Conservation (phyloP, 37 sponge, comb jelly and placozoan species). For the Tethya wilhelma region DNA sequence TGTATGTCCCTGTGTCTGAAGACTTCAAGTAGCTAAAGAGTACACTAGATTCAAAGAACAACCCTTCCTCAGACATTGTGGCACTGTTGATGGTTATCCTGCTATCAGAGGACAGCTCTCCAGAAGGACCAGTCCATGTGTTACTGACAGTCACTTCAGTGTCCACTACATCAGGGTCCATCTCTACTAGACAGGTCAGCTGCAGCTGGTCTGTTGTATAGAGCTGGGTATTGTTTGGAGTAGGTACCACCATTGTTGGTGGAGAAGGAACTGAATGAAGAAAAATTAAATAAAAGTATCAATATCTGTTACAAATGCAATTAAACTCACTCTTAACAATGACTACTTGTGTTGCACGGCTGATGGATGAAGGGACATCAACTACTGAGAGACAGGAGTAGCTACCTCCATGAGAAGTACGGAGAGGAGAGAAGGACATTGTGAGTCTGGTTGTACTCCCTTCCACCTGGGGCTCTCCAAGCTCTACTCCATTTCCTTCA, state of each 20-base stretch:
- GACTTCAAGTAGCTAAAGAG: not conserved
- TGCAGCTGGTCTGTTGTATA: constrained; percentile 1
- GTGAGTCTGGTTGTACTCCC: not conserved
- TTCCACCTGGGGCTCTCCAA: not conserved
- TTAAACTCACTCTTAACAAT: constrained; percentile 8
- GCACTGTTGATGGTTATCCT: not conserved
- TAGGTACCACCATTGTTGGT: not conserved
- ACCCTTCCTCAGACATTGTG: not conserved
- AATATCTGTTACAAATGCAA: not conserved
- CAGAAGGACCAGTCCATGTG: constrained; percentile 10
- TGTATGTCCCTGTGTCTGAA: constrained; percentile 14
- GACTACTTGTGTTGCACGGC: not conserved
- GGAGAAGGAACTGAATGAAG: constrained; percentile 11
- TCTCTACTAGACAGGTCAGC: constrained; percentile 12
- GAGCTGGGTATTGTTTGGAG: not conserved
- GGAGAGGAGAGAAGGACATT: not conserved
- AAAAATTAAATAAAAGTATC: not conserved
- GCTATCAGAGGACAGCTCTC: not conserved
- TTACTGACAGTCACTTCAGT: constrained; percentile 1
- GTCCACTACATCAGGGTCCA: constrained; percentile 17
- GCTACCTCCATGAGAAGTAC: constrained; percentile 12
- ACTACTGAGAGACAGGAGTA: constrained; percentile 10
- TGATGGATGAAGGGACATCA: not conserved
- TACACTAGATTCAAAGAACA: not conserved
- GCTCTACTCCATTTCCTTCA: not conserved